A percentile compares a stretch with the other conserved stretches of the same genome.
These are phyloP conservation scores for Drosophila repleta DNA, from an alignment of 1,140 invertebrate genomes.

Conservation along the genomic window DNA sequence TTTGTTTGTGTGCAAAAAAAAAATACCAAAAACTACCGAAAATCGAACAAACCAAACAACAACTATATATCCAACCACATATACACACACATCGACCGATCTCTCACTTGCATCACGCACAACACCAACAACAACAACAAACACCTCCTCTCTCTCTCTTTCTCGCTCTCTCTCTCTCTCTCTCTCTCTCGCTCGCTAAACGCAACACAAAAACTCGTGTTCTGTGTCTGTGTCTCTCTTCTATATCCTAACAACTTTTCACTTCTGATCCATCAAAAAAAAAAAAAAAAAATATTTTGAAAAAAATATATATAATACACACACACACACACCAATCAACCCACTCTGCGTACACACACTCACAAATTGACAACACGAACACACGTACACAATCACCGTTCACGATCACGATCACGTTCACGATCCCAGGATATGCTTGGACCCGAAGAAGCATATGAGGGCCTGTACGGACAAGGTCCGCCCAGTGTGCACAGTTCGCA, in stretches of 20 bases:
- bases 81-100: conserved; percentile 34
- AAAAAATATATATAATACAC: conserved; percentile 45
- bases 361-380: conserved; percentile 24
- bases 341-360: conserved; percentile 30
- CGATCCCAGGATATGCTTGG: conserved; percentile 92
- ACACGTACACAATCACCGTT: conserved; percentile 36
- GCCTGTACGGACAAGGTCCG: conserved; percentile 94
- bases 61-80: conserved; percentile 48
- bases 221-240: conserved; percentile 66
- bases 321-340: conserved; percentile 40
- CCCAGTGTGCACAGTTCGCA: conserved; percentile 92
- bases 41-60: conserved; percentile 52
- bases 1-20: conserved; percentile 67
- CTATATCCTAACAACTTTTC: conserved; percentile 80
- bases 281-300: conserved; percentile 46
- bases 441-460: conserved; percentile 95
- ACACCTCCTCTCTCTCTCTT: conserved; percentile 22
- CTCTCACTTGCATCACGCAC: conserved; percentile 26
- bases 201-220: conserved; percentile 39
- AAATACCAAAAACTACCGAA: conserved; percentile 42
- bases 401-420: conserved; percentile 71
- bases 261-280: conserved; percentile 73
- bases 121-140: conserved; percentile 33
- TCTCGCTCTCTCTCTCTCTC: conserved; percentile 29
- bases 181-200: conserved; percentile 25